A percentile compares a stretch with the other conserved stretches of the same genome.
phyloP scores from a whole-genome alignment of 2,113 vertebrate genomes.

The Cebus imitator region DNA sequence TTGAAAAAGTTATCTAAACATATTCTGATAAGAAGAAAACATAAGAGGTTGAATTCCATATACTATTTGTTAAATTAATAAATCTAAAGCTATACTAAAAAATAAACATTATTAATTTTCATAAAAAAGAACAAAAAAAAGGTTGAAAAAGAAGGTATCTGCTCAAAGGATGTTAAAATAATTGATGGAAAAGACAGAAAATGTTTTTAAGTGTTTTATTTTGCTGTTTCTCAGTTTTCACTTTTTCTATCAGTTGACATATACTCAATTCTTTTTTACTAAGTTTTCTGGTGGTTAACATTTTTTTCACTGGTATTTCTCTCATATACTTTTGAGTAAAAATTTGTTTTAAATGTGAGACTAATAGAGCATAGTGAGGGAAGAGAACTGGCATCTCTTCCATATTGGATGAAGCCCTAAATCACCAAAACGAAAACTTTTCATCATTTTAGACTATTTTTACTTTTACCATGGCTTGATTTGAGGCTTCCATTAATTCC shows the following conservation, averaged over 20 bases:
- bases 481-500: not conserved
- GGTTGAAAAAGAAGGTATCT: not conserved
- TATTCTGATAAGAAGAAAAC: not conserved
- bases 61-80: not conserved
- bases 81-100: not conserved
- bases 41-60: not conserved
- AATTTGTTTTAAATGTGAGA: not conserved
- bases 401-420: not conserved
- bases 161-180: not conserved
- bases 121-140: not conserved
- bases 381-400: not conserved
- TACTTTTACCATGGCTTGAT: not conserved
- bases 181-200: not conserved
- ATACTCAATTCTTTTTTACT: not conserved
- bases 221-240: not conserved
- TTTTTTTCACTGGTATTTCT: not conserved
- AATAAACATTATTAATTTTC: not conserved
- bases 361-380: not conserved
- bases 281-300: not conserved
- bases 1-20: not conserved
- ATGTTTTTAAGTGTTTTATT: not conserved
- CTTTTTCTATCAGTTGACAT: not conserved
- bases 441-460: not conserved
- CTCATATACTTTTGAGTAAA: not conserved
- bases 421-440: fast-evolving